Evolutionary conservation across 1,140 invertebrate species (phyloP), one percentile per base, ranked within the genome.

Genomic region (Leptinotarsa texana): DNA sequence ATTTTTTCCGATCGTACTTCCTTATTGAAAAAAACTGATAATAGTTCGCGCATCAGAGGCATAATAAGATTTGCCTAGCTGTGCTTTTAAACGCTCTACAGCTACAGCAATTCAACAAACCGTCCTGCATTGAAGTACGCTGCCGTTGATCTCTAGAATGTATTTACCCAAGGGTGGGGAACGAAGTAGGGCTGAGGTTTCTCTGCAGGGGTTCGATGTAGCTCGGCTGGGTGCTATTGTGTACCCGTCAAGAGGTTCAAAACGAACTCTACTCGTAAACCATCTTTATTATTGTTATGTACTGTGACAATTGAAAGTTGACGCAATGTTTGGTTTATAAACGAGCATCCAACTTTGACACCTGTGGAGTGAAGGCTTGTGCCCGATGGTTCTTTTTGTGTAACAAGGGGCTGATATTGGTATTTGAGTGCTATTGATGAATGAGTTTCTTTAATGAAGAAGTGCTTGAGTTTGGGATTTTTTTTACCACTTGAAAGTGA

Each of bases 301-400:
- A 67, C 65, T 66, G 73, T 73, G 61, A 79, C 73, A 73, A 77
- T 76, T 79, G 73, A 79, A 75, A 75, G 63, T 78, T 78, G 72
- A 75, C 74, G 77, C 76, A 77, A 77, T 77, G 73, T 77, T 77
- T 77, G 76, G 21, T 77, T 74, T 77, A 77, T 63, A 75, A 73
- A 70, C 48, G 72, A 57, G 66, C 66, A 68, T 42, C 66, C 42
- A 68, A 68, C 66, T 24, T 47, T 42, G 66, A 18, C 42, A 68
- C 66, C 66, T 68, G 66, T 42, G 24, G 51, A 57, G 66, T 47
- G 66, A 42, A 68, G 66, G 17, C 66, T 33, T 68, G n/a, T 42
- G 66, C 24, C 66, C 66, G 27, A 42, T 57, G 51, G 51, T 8
- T 57, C 8, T 57, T 57, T 18, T 57, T 57, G 51, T 57, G 51